Conservation (phyloP, 2,113 vertebrate species). For the Muntiacus muntjak region DNA sequence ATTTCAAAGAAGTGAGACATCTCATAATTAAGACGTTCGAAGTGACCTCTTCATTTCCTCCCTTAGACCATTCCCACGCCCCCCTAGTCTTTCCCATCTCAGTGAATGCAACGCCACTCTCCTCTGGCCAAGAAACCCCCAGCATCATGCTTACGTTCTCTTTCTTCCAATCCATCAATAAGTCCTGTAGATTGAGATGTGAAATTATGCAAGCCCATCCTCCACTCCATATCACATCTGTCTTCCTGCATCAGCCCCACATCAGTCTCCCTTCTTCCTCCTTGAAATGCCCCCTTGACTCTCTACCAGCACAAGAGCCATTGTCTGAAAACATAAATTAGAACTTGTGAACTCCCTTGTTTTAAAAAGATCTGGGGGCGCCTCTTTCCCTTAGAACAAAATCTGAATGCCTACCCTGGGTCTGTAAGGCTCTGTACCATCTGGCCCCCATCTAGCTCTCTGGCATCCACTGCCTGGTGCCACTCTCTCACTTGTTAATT, state of each 20-base stretch:
- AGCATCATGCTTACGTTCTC: background rate
- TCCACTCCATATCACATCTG: background rate
- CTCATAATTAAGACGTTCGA: background rate
- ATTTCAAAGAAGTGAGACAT: background rate
- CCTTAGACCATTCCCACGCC: background rate
- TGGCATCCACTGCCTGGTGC: rapidly evolving
- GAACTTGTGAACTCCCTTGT: background rate
- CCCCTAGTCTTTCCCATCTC: background rate
- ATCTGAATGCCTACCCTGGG: background rate
- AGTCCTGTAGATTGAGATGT: background rate
- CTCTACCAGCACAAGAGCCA: background rate
- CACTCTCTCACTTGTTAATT: background rate
- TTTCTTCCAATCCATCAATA: background rate
- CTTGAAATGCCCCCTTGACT: too few relatives aligned
- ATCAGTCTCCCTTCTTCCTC: background rate
- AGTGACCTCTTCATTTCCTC: background rate
- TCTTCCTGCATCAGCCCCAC: background rate
- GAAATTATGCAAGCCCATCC: too few relatives aligned
- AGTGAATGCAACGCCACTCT: background rate
- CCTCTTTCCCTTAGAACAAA: background rate
- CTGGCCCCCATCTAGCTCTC: rapidly evolving
- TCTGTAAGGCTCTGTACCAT: background rate
- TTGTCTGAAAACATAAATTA: background rate
- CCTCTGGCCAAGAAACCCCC: background rate
- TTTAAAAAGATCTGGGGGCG: background rate